phyloP scores from a whole-genome alignment of 2,888 invertebrate genomes.

The Nephrotoma flavescens region DNA sequence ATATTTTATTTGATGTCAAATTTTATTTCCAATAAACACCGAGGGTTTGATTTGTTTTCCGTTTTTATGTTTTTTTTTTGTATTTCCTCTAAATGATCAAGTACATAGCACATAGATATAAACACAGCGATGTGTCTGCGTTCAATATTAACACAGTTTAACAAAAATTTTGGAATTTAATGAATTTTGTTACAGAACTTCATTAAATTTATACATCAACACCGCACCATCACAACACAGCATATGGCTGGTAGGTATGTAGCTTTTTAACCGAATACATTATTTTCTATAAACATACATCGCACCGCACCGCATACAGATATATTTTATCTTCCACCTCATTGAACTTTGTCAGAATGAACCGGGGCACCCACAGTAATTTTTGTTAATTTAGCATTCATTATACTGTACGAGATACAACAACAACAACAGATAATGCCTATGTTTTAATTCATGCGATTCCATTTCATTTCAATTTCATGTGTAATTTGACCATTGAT shows the following conservation, averaged over 20 bases:
- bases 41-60: background rate
- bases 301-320: background rate
- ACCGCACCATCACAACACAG: background rate
- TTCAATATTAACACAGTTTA: background rate
- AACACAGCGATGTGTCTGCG: background rate
- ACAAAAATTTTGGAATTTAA: background rate
- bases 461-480: background rate
- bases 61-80: background rate
- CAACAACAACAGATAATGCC: background rate
- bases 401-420: background rate
- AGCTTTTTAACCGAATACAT: background rate
- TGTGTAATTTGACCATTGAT: background rate
- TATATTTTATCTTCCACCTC: background rate
- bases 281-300: background rate
- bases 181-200: background rate
- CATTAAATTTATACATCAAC: background rate
- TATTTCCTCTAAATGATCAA: background rate
- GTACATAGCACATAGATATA: background rate
- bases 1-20: background rate
- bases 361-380: background rate
- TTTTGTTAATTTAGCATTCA: background rate
- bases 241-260: background rate
- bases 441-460: background rate
- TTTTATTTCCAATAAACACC: background rate
- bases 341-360: background rate